phyloP scores from a whole-genome alignment of 2,113 vertebrate species.

The Phodopus roborovskii region DNA sequence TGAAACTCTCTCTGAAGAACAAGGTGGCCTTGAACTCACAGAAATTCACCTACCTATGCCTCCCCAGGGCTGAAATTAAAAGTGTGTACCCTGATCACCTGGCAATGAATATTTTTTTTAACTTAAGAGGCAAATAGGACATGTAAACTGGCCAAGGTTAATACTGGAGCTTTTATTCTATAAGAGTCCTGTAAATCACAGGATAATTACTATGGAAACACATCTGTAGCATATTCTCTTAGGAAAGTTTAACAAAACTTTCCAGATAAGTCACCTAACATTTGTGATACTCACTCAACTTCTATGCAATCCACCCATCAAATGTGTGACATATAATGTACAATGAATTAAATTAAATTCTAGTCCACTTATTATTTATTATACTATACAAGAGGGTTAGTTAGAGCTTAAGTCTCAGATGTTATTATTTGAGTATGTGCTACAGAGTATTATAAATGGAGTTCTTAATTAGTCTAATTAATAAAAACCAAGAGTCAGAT shows the following conservation, averaged over 20 bases:
- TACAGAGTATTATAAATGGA: not conserved
- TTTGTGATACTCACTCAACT: not conserved
- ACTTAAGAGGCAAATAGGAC: conserved; percentile 27
- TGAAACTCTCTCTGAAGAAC: not conserved
- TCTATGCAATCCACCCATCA: not conserved
- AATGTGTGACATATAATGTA: not conserved
- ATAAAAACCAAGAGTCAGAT: not conserved
- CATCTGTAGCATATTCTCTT: not conserved
- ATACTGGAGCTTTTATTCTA: not conserved
- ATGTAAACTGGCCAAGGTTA: not conserved
- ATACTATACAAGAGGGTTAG: not conserved
- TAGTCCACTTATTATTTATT: not conserved
- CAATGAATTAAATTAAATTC: not conserved
- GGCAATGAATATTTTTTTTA: not conserved
- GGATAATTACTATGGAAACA: conserved; percentile 46
- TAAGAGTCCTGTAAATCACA: not conserved
- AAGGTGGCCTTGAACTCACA: not conserved
- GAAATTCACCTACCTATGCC: not conserved
- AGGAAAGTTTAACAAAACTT: not conserved
- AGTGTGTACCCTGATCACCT: not conserved
- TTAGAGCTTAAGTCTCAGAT: not conserved
- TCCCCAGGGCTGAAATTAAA: not conserved
- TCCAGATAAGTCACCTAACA: not conserved
- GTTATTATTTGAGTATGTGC: not conserved
- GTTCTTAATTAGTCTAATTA: too few relatives aligned